These are phyloP conservation scores for Crotalus helleri DNA, from an alignment of 2,113 vertebrate species.

Conservation along the genomic window DNA sequence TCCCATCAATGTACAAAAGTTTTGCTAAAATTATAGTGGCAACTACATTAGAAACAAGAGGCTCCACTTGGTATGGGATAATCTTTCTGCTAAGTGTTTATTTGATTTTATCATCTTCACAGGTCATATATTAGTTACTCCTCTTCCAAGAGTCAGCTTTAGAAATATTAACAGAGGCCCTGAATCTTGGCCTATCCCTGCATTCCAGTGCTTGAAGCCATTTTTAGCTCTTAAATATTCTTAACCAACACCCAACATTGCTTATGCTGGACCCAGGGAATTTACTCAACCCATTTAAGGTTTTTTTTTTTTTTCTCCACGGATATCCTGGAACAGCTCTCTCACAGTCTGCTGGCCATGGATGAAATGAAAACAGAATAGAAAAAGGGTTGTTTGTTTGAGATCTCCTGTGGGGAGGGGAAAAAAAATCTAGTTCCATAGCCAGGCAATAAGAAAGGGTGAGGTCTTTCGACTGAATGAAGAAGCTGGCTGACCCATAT, in stretches of 20 bases:
- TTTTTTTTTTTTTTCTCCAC: neutral
- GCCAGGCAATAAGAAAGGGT: neutral
- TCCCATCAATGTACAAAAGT: neutral
- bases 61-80: neutral
- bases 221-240: neutral
- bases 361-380: slow-evolving; percentile 24
- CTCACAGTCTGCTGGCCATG: fast-evolving
- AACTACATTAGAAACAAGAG: neutral
- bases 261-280: neutral
- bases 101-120: slow-evolving; percentile 3
- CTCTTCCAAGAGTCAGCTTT: neutral
- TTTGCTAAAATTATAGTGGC: neutral
- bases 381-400: slow-evolving; percentile 8
- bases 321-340: neutral
- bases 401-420: slow-evolving; percentile 14
- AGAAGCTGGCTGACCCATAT: slow-evolving; percentile 4
- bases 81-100: neutral
- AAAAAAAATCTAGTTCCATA: slow-evolving; percentile 7
- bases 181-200: neutral
- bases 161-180: neutral
- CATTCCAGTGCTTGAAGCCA: neutral
- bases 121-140: neutral
- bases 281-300: neutral
- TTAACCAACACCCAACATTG: neutral
- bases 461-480: neutral